These are phyloP conservation scores for Harpagus bidentatus DNA, from an alignment of 2,113 vertebrate species.

Conservation along the genomic window DNA sequence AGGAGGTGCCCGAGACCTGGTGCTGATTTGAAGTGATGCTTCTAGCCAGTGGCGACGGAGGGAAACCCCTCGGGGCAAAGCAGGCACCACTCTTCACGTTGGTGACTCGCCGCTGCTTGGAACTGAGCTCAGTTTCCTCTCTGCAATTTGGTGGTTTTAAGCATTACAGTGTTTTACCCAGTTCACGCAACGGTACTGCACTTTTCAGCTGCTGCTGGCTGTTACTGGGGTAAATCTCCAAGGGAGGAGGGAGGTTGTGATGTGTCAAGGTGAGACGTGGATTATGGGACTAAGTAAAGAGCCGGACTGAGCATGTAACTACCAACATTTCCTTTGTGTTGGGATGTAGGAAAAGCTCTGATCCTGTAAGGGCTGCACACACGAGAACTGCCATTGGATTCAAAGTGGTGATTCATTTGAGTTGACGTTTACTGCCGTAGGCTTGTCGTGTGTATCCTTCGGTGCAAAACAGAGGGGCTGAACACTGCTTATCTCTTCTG, in stretches of 20 bases:
- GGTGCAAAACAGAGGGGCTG: not conserved
- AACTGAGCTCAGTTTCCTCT: not conserved
- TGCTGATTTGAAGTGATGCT: not conserved
- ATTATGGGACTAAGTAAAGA: not conserved
- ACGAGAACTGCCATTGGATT: not conserved
- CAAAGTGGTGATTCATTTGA: not conserved
- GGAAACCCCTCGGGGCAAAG: not conserved
- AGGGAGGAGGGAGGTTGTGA: not conserved
- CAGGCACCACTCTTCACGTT: rapidly evolving
- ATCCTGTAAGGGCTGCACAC: not conserved
- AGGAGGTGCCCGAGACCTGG: not conserved
- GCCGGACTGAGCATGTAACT: rapidly evolving
- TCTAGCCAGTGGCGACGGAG: not conserved
- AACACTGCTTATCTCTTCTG: not conserved
- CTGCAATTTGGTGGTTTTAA: rapidly evolving
- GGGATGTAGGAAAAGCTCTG: not conserved
- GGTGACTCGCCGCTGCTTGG: not conserved
- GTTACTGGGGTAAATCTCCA: not conserved
- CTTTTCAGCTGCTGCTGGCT: not conserved
- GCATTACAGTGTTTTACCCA: rapidly evolving
- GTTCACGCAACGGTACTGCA: rapidly evolving
- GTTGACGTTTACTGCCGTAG: not conserved
- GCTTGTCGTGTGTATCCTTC: not conserved
- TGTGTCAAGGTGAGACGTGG: not conserved
- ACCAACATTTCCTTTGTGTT: not conserved